phyloP scores from a whole-genome alignment of 2,113 vertebrate species.

The Motacilla tschutschensis region DNA sequence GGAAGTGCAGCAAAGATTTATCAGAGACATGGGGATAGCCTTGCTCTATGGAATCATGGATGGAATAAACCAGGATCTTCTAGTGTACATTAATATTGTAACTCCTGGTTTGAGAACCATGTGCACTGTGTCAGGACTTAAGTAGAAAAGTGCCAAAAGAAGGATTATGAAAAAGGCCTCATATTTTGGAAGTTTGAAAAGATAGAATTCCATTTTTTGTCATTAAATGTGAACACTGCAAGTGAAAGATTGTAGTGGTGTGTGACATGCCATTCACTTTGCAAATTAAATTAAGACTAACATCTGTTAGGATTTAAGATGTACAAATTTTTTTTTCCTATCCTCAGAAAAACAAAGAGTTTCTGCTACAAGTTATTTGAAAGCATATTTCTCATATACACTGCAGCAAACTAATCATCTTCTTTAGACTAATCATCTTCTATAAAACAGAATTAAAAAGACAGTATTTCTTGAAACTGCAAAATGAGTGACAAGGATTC shows the following conservation, averaged over 20 bases:
- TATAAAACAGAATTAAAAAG: not conserved
- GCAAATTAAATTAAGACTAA: not conserved
- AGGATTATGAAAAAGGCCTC: not conserved
- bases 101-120: not conserved
- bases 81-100: fast-evolving
- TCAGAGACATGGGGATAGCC: not conserved
- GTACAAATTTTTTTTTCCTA: not conserved
- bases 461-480: not conserved
- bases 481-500: not conserved
- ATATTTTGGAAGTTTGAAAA: not conserved
- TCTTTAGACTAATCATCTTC: not conserved
- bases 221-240: not conserved
- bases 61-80: not conserved
- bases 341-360: not conserved
- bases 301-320: not conserved
- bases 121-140: not conserved
- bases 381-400: not conserved
- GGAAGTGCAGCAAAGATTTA: not conserved
- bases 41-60: fast-evolving
- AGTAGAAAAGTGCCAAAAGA: not conserved
- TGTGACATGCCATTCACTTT: not conserved
- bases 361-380: not conserved
- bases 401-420: not conserved
- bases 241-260: not conserved
- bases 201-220: not conserved